These are phyloP conservation scores for Myripristis murdjan DNA, from an alignment of 2,797 vertebrate genomes.

Conservation along the genomic window DNA sequence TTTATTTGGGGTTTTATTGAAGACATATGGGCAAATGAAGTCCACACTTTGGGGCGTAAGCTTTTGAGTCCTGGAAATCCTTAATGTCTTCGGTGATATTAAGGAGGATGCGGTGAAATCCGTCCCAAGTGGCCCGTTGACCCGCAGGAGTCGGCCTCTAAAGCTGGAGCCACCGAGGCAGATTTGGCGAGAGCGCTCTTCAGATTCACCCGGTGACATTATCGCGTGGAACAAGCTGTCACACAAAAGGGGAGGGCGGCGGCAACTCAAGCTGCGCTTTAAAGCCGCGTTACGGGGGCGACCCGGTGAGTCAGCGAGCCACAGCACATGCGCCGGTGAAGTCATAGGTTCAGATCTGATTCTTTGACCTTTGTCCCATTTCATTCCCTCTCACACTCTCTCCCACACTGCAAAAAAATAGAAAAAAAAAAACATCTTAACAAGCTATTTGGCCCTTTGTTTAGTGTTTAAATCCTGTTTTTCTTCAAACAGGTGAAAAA, in stretches of 20 bases:
- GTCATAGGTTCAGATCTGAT: slow-evolving; percentile 20
- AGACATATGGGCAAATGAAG: slow-evolving; percentile 43
- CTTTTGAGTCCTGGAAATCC: slow-evolving; percentile 20
- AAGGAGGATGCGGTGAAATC: slow-evolving; percentile 40
- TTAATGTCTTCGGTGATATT: slow-evolving; percentile 24
- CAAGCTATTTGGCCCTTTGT: too few relatives aligned
- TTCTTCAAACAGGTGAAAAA: too few relatives aligned
- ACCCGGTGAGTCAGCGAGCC: slow-evolving; percentile 41
- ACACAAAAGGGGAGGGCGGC: slow-evolving; percentile 7
- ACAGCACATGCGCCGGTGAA: slow-evolving; percentile 15
- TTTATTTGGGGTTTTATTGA: slow-evolving; percentile 47
- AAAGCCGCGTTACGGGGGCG: slow-evolving; percentile 49
- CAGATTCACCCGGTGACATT: slow-evolving; percentile 33
- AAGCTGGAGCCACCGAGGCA: slow-evolving; percentile 12
- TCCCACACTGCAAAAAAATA: too few relatives aligned
- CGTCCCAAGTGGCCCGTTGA: slow-evolving; percentile 37
- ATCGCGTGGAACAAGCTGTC: slow-evolving; percentile 34
- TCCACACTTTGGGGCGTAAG: slow-evolving; percentile 22
- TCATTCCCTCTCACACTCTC: neutral
- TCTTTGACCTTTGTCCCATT: neutral
- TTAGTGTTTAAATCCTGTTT: too few relatives aligned
- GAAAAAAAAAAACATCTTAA: too few relatives aligned
- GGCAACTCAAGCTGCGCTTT: slow-evolving; percentile 55
- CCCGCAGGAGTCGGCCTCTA: slow-evolving; percentile 15
- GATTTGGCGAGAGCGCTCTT: slow-evolving; percentile 38